phyloP scores from a whole-genome alignment of 1,140 invertebrate genomes.

The Trinorchestia longiramus region DNA sequence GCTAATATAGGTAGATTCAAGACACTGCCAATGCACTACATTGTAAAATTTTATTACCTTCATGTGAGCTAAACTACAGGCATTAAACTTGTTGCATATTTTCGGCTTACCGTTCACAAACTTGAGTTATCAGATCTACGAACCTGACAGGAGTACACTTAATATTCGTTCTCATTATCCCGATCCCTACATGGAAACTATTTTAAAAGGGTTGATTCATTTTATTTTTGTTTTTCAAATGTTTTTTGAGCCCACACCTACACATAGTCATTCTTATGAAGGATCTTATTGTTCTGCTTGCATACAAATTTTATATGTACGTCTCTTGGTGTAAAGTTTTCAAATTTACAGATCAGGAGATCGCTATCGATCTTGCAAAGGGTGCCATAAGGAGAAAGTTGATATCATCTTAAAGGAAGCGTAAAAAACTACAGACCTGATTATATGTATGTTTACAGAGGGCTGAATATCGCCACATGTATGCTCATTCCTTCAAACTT shows the following conservation, averaged over 20 bases:
- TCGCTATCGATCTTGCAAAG: neutral
- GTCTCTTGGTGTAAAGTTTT: neutral
- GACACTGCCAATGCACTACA: neutral
- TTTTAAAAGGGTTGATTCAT: neutral
- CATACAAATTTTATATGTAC: neutral
- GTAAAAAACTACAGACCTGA: neutral
- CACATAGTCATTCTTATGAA: neutral
- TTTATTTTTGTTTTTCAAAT: neutral
- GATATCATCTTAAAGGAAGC: neutral
- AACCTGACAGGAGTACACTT: conserved; percentile 14
- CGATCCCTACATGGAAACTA: neutral
- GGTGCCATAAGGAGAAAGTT: neutral
- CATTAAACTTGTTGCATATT: neutral
- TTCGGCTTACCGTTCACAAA: conserved; percentile 1
- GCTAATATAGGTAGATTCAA: neutral
- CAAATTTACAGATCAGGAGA: neutral
- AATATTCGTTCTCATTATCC: conserved; percentile 20
- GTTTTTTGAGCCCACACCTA: neutral
- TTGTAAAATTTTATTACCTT: neutral
- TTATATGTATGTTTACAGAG: neutral
- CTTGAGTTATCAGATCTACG: neutral
- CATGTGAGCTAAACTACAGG: neutral
- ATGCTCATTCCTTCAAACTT: neutral
- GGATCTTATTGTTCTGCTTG: neutral
- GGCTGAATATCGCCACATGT: neutral